Evolutionary conservation across 2,797 vertebrate species (phyloP), one percentile per base, ranked within the genome.

Genomic region (Lutjanus campechanus): DNA sequence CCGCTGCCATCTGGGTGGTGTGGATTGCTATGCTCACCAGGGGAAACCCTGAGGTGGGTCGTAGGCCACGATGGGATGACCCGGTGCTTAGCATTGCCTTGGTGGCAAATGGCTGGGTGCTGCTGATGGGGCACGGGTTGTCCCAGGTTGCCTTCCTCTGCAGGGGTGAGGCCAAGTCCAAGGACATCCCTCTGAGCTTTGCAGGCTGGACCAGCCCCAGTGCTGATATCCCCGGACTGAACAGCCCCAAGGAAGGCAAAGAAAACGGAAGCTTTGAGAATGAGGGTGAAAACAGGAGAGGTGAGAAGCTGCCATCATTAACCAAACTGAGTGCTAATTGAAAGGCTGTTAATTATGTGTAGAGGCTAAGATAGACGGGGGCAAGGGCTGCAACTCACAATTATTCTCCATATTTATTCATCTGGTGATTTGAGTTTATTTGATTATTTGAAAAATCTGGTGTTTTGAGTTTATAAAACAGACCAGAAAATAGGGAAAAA

Each of bases 31-130:
- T 99, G 95, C 88, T 99, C 8, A 89, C 88, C 51, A 77, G 69
- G 60, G 95, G 95, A 3, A 95, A 94, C 56, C 1, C 0, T 0
- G 47, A 46, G 44, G 1, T 95, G 69, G 0, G 2, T 0, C 89
- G 8, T 0, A 13, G 1, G 55, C 86, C 95, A 0, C 0, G 0
- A 0, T 99, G 98, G 98, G 96, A 98, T 1, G 97, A 99, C 87
- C 97, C 97, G 1, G 92, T 96, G 4, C 77, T 98, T 47, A 86
- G 95, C 78, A 91, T 97, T 7, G 96, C 96, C 22, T 81, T 98
- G 90, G 96, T 97, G 49, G 84, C 94, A 79, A 98, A 97, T 1
- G 98, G 97, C 47, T 98, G 97, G 97, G 92, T 96, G 69, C 92
- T 99, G 59, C 93, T 99, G 68, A 84, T 96, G 56, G 93, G 95